Evolutionary conservation across 2,113 vertebrate species (phyloP), one percentile per base, ranked within the genome.

Genomic region (Oryzias woworae): DNA sequence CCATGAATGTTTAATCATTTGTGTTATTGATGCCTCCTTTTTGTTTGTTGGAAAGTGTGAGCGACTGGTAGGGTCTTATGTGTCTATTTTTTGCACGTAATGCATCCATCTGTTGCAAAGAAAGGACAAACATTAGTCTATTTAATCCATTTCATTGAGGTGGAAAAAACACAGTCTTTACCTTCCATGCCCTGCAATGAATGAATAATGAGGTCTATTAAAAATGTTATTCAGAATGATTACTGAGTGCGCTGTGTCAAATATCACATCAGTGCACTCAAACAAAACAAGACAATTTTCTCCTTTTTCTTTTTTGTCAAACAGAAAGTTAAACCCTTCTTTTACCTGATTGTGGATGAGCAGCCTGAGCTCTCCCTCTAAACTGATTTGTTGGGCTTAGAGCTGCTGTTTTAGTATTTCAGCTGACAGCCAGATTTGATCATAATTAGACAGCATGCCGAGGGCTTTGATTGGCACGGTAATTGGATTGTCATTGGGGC

Each of bases 401-500:
- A 98, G 94, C 94, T 96, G 94, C 95, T 96, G 96, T 97, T 96
- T 96, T 96, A 94, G 95, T 96, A 95, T 98, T 96, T 96, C 94
- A 98, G 95, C 96, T 98, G 94, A 96, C 95, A 98, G 96, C 95
- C 95, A 96, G 98, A 98, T 96, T 95, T 97, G 95, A 96, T 98
- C 98, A 98, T 99, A 99, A 99, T 99, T 99, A 98, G 96, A 96
- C 95, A 94, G 95, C 95, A 95, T 95, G 95, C 95, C 96, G 94
- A 96, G 95, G 93, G 94, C 96, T 96, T 98, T 99, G 97, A 99
- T 98, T 99, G 97, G 97, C 97, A 96, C 94, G 94, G 96, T 99
- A 99, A 99, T 99, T 99, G 97, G 96, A 98, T 98, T 98, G 97
- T 99, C 97, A 97, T 98, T 98, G 96, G 96, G 87, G 97, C 96